Evolutionary conservation across 2,888 invertebrate genomes (phyloP), one percentile per base, ranked within the genome.

Genomic region (Caenorhabditis japonica): DNA sequence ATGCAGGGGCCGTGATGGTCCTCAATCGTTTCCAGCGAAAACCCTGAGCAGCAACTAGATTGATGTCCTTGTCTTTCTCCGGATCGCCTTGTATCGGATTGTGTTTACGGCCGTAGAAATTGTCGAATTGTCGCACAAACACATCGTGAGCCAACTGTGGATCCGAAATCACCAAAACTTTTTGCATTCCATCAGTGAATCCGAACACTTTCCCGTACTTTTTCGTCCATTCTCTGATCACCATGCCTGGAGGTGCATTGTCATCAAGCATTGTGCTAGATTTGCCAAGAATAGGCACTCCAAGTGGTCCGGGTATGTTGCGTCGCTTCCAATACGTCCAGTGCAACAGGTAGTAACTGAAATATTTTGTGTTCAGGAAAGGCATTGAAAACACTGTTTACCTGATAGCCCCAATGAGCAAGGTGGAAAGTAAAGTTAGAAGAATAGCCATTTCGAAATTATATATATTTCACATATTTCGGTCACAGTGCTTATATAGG

Each of bases 1-100:
- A 90, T 2, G 89, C 88, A 0, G 90, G 90, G 41, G 89, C 89
- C 13, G 90, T 85, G 13, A 90, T 87, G 12, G 88, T 85, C 17
- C 91, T 82, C n/a, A 90, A 88, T 15, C 90, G 85, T 79, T 90
- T 90, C 91, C 91, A 91, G 15, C 89, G 82, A 23, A 88, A 86
- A n/a, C 89, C 90, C 2, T 88, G 82, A 2, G 69, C 89, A 82
- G 84, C 84, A 68, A 89, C 88, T 82, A 89, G 86, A 75, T 89
- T 87, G 84, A 39, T 58, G 13, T 70, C 41, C 19, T 30, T 25
- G 7, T 72, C 75, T 13, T 62, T 79, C 33, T 84, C 82, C n/a
- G 75, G 73, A 72, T 84, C 66, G 2, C 82, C 80, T 13, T 52
- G 52, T n/a, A 74, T 23, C 12, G 75, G 58, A 23, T 60, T 53